Percentiles rank a stretch among this genome's conserved stretches.
Evolutionary conservation across 2,113 vertebrate species (phyloP).

Genomic region (Alces alces): DNA sequence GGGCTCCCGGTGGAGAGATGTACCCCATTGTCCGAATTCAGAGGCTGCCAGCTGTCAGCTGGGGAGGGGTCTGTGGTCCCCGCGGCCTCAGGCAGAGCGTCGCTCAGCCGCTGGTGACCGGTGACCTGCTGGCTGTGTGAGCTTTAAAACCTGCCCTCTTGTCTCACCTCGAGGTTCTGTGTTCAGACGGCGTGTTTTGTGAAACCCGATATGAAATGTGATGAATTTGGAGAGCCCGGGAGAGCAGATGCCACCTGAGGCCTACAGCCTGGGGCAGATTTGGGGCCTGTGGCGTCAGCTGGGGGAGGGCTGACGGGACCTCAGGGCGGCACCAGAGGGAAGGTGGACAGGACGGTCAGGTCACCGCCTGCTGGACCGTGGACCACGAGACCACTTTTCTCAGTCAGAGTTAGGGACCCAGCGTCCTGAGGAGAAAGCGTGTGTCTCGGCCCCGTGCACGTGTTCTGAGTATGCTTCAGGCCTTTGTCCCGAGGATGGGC

Average conservation of each 20-base stretch:
- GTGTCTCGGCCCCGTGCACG: background rate
- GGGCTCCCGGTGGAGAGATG: background rate
- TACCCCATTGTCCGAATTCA: background rate
- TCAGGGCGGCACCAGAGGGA: fast-evolving
- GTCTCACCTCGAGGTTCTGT: background rate
- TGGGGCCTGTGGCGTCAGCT: fast-evolving
- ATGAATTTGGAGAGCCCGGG: background rate
- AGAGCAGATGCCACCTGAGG: too few species aligned
- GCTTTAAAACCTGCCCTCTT: background rate
- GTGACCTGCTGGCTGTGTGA: background rate
- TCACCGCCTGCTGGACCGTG: fast-evolving
- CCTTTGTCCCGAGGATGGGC: background rate
- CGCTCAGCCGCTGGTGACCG: fast-evolving
- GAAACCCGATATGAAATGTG: too few species aligned
- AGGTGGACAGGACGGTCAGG: fast-evolving
- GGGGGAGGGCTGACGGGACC: background rate
- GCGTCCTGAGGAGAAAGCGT: background rate
- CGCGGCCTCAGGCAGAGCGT: background rate
- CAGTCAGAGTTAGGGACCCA: background rate
- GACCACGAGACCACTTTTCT: background rate
- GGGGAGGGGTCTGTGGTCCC: background rate
- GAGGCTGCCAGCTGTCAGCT: background rate
- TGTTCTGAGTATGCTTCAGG: background rate
- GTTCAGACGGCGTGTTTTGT: fast-evolving
- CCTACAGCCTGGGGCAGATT: fast-evolving